phyloP scores from a whole-genome alignment of 2,888 invertebrate genomes.

The Drosophila setosimentum region DNA sequence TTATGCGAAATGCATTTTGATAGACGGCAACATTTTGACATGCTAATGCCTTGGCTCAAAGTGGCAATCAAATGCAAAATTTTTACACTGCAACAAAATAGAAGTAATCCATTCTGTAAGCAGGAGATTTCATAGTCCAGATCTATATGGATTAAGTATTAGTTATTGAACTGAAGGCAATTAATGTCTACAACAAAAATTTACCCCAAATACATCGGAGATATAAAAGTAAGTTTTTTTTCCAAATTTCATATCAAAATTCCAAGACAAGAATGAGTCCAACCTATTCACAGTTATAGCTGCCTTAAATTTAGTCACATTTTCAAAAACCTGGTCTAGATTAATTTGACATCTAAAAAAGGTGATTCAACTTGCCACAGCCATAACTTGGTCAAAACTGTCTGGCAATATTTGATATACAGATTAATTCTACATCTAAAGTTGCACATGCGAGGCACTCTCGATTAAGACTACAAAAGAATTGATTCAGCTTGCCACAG shows the following conservation, averaged over 20 bases:
- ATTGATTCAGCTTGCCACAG: background rate
- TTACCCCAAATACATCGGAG: no score
- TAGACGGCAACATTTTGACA: slow-evolving; percentile 10
- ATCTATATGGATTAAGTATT: background rate
- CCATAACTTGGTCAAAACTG: no score
- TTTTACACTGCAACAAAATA: background rate
- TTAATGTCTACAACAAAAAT: no score
- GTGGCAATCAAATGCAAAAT: slow-evolving; percentile 8
- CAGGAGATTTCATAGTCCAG: background rate
- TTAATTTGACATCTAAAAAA: background rate
- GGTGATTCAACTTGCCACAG: no score
- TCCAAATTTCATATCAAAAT: background rate
- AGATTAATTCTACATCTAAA: background rate
- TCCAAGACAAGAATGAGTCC: background rate
- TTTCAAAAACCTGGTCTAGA: background rate
- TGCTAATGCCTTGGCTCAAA: slow-evolving; percentile 15
- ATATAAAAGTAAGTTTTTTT: no score
- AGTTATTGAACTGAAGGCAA: background rate
- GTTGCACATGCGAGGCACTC: background rate
- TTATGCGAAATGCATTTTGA: slow-evolving; percentile 31
- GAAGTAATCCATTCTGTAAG: background rate
- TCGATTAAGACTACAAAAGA: background rate
- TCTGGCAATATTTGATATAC: no score
- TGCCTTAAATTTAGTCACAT: background rate
- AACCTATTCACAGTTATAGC: background rate